Conservation (phyloP, 2,888 invertebrate species). For the Mythimna lalbum region DNA sequence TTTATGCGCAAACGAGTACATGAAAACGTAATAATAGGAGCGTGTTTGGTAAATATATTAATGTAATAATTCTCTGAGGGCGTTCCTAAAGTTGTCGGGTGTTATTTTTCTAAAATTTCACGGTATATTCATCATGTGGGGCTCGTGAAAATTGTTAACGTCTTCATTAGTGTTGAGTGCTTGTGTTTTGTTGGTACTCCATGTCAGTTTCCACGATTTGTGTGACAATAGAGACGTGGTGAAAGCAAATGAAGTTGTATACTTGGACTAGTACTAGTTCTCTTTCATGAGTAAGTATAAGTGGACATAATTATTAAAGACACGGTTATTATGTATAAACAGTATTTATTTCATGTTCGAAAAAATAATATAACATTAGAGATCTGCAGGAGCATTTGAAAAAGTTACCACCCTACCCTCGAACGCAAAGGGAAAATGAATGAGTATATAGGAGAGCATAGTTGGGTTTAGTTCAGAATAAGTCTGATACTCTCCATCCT, state of each 20-base stretch:
- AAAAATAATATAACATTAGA: neutral
- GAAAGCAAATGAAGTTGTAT: conserved; percentile 71
- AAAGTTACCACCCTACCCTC: too few relatives aligned
- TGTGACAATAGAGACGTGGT: conserved; percentile 66
- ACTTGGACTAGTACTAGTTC: conserved; percentile 23
- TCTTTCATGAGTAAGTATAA: conserved; percentile 10
- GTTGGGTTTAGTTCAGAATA: too few relatives aligned
- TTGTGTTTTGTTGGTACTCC: conserved; percentile 45
- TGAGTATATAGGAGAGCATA: too few relatives aligned
- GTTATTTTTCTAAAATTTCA: conserved; percentile 89
- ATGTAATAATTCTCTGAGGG: conserved; percentile 88
- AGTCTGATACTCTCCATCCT: too few relatives aligned
- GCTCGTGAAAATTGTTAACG: conserved; percentile 84
- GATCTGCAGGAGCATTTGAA: neutral
- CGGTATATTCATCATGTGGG: conserved; percentile 85
- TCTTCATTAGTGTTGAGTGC: conserved; percentile 80
- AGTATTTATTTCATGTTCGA: neutral
- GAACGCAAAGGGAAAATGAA: too few relatives aligned
- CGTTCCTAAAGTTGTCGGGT: conserved; percentile 79
- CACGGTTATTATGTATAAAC: conserved; percentile 13
- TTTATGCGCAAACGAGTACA: conserved; percentile 90
- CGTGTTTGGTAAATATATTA: conserved; percentile 90
- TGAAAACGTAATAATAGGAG: conserved; percentile 90
- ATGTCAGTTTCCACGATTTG: conserved; percentile 62
- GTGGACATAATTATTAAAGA: conserved; percentile 3